Evolutionary conservation across 2,797 vertebrate species (phyloP).

Genomic region (Lophotriccus pileatus): DNA sequence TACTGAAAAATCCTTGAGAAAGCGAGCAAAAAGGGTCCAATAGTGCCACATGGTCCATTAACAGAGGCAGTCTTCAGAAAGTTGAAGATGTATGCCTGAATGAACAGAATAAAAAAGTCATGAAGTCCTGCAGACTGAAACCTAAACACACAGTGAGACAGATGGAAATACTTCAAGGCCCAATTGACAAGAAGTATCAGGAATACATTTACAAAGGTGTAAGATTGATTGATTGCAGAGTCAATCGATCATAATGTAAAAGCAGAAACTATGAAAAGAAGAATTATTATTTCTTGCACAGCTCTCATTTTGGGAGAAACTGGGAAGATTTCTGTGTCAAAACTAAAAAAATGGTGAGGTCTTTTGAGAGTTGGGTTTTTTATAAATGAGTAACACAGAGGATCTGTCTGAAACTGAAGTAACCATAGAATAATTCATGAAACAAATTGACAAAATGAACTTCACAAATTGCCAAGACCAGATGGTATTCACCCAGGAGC

Average conservation of each 20-base stretch:
- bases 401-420: not conserved
- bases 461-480: slow-evolving; percentile 37
- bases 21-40: not conserved
- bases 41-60: not conserved
- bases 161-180: not conserved
- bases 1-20: not conserved
- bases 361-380: not conserved
- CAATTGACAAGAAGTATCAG: not conserved
- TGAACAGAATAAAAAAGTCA: not conserved
- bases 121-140: not conserved
- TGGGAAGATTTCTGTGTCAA: not conserved
- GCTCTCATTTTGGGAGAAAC: not conserved
- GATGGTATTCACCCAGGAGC: slow-evolving; percentile 37
- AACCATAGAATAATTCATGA: not conserved
- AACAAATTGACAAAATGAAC: slow-evolving; percentile 15
- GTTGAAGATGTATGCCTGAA: not conserved
- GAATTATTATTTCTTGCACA: not conserved
- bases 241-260: not conserved
- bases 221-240: not conserved
- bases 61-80: not conserved
- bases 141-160: not conserved
- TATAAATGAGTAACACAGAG: not conserved
- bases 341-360: rapidly evolving
- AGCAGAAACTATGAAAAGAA: not conserved
- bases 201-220: not conserved